phyloP scores from a whole-genome alignment of 2,113 vertebrate genomes.

The Peromyscus californicus region DNA sequence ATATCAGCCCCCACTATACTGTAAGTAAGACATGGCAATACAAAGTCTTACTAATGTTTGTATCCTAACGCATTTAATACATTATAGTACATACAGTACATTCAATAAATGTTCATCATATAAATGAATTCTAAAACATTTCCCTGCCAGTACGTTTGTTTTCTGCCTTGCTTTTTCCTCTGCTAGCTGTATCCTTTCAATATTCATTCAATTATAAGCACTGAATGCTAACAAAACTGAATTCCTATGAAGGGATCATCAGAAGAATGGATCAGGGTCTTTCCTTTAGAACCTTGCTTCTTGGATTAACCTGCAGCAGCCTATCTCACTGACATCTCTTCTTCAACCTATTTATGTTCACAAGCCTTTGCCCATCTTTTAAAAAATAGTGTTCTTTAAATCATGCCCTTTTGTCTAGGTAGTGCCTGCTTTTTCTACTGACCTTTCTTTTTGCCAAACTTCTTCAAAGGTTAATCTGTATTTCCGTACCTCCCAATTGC shows the following conservation, averaged over 20 bases:
- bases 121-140: constrained; percentile 47
- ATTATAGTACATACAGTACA: background rate
- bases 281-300: background rate
- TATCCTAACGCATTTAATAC: background rate
- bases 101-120: background rate
- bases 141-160: background rate
- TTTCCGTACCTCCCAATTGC: background rate
- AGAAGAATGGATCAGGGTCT: background rate
- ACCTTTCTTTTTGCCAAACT: background rate
- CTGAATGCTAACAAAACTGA: background rate
- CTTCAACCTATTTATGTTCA: background rate
- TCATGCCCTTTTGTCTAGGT: background rate
- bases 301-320: constrained; percentile 38
- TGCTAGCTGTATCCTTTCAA: constrained; percentile 37
- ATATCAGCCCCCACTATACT: background rate
- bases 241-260: constrained; percentile 4
- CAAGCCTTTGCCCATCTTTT: constrained; percentile 18
- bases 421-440: background rate
- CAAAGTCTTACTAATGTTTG: constrained; percentile 2
- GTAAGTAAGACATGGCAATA: background rate
- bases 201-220: background rate
- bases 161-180: constrained; percentile 37
- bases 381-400: background rate
- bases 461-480: constrained; percentile 5
- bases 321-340: background rate